Conservation (phyloP, 1,140 invertebrate genomes). For the Drosophila navojoa region DNA sequence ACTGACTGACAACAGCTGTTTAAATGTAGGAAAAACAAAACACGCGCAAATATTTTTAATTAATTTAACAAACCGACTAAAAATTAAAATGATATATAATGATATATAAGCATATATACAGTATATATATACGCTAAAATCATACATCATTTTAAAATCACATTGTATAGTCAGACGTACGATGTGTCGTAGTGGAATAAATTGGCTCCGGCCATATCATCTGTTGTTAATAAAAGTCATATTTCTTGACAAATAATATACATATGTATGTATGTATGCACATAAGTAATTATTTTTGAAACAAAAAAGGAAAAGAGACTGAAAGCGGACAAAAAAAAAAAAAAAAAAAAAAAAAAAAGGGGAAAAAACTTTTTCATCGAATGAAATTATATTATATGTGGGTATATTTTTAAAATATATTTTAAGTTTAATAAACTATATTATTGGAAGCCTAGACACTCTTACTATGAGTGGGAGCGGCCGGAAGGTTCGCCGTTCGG, state of each 20-base stretch:
- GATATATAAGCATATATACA: background rate
- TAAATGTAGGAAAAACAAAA: background rate
- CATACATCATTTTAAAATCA: background rate
- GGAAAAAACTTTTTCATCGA: too few species aligned
- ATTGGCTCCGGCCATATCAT: background rate
- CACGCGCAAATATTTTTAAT: slow-evolving; percentile 27
- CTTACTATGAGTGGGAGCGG: slow-evolving; percentile 14
- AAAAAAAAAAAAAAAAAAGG: too few species aligned
- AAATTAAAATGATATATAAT: background rate
- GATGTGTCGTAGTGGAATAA: background rate
- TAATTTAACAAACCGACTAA: background rate
- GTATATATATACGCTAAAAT: background rate
- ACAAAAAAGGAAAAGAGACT: too few species aligned
- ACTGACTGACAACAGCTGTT: slow-evolving; percentile 27
- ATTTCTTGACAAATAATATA: slow-evolving; percentile 11
- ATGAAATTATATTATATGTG: background rate
- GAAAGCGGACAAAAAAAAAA: background rate
- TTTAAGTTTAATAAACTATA: too few species aligned
- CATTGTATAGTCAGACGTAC: background rate
- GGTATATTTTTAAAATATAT: too few species aligned
- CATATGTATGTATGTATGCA: too few species aligned
- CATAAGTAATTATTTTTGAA: too few species aligned
- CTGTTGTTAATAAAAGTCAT: background rate
- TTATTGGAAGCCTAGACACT: background rate
- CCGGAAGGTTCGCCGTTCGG: background rate